phyloP scores from a whole-genome alignment of 53 echinoderm and acorn worm species.

The Glandiceps talaboti region DNA sequence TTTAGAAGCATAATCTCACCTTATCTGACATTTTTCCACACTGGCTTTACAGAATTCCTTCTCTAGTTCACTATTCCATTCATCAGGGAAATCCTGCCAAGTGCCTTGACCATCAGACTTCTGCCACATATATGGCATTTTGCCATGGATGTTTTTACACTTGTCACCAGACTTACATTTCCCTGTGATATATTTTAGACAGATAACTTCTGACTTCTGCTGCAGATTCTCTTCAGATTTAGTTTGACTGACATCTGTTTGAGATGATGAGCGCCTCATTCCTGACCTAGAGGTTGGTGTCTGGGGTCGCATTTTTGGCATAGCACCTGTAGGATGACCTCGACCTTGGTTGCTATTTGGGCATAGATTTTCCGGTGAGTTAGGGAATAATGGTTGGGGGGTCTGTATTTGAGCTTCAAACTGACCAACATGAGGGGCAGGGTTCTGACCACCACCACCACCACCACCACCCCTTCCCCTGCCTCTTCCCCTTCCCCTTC shows the following conservation, averaged over 20 bases:
- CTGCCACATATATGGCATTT: constrained; percentile 23
- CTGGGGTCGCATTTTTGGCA: no score
- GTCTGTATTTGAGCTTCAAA: not conserved
- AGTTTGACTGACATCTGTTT: no score
- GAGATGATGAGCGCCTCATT: no score
- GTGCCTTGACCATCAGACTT: not conserved
- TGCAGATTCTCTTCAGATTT: no score
- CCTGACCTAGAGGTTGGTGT: no score
- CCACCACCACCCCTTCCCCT: not conserved
- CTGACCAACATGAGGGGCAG: not conserved
- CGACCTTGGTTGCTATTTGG: no score
- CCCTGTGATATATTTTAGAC: not conserved
- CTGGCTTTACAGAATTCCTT: constrained; percentile 17
- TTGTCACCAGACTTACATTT: not conserved
- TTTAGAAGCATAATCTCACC: not conserved
- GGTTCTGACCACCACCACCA: not conserved
- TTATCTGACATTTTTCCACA: not conserved
- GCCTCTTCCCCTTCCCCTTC: not conserved
- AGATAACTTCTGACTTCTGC: not conserved
- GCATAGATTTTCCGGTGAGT: no score
- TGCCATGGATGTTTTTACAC: not conserved
- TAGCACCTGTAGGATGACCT: no score
- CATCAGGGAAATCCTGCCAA: constrained; percentile 9
- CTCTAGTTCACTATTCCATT: constrained; percentile 9
- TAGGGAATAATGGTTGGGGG: no score